A percentile compares a stretch with the other conserved stretches of the same genome.
phyloP scores from a whole-genome alignment of 2,797 vertebrate species.

The Argya squamiceps region DNA sequence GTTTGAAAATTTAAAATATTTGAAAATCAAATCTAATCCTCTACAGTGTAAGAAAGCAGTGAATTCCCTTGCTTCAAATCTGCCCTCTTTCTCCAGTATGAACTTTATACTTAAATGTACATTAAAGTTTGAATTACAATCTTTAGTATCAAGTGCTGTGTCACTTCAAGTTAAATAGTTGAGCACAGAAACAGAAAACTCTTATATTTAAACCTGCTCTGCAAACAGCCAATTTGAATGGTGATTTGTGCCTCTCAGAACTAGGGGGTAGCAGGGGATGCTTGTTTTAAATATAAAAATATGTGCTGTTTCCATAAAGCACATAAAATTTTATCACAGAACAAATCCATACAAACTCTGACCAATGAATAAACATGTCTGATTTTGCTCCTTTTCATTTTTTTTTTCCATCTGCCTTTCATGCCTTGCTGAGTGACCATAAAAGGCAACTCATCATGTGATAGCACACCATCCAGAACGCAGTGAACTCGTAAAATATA shows the following conservation, averaged over 20 bases:
- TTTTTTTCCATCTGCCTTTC: background rate
- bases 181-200: background rate
- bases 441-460: background rate
- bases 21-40: background rate
- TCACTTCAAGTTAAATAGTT: background rate
- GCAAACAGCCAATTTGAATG: background rate
- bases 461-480: background rate
- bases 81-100: background rate
- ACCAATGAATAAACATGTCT: background rate
- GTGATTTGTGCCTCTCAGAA: background rate
- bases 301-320: background rate
- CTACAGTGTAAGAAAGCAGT: background rate
- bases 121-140: background rate
- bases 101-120: background rate
- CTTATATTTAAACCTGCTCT: background rate
- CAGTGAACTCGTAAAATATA: background rate
- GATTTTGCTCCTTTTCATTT: background rate
- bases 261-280: fast-evolving
- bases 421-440: background rate
- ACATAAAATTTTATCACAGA: background rate
- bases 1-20: background rate
- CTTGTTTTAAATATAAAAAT: background rate
- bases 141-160: background rate
- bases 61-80: background rate
- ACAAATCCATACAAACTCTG: background rate